phyloP scores from a whole-genome alignment of 2,113 vertebrate genomes.

The Petrocephalus zakoni region DNA sequence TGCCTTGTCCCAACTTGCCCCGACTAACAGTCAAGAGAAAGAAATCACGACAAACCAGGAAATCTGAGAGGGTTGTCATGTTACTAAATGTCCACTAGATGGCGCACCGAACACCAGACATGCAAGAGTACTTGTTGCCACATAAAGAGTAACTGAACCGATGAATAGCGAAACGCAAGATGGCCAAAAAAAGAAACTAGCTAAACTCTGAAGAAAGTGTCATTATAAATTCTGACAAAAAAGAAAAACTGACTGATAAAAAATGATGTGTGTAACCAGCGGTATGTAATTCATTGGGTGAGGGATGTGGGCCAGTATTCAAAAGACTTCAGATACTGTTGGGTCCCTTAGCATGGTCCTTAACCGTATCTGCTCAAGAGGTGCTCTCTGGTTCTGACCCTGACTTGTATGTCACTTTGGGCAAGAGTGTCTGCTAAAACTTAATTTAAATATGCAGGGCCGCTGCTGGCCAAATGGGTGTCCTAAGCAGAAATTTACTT shows the following conservation, averaged over 20 bases:
- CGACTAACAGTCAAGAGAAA: constrained; percentile 34
- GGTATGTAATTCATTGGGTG: neutral
- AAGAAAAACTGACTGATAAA: neutral
- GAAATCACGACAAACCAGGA: neutral
- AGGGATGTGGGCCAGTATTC: neutral
- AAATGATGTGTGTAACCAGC: neutral
- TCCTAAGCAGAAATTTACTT: too few species aligned
- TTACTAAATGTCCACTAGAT: neutral
- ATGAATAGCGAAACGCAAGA: neutral
- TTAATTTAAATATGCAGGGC: neutral
- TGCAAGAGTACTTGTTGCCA: too few species aligned
- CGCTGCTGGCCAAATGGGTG: too few species aligned
- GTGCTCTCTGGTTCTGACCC: neutral
- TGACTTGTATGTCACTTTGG: neutral
- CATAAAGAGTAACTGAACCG: neutral
- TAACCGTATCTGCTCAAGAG: neutral
- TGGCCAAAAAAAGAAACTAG: neutral
- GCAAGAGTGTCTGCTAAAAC: neutral
- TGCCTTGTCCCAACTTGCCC: constrained; percentile 34
- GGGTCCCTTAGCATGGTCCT: neutral
- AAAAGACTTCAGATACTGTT: neutral
- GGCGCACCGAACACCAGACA: neutral
- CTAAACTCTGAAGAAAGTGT: neutral
- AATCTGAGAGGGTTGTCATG: neutral
- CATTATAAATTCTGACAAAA: neutral